phyloP scores from a whole-genome alignment of 2,797 vertebrate species.

The Enteromius viviparus region DNA sequence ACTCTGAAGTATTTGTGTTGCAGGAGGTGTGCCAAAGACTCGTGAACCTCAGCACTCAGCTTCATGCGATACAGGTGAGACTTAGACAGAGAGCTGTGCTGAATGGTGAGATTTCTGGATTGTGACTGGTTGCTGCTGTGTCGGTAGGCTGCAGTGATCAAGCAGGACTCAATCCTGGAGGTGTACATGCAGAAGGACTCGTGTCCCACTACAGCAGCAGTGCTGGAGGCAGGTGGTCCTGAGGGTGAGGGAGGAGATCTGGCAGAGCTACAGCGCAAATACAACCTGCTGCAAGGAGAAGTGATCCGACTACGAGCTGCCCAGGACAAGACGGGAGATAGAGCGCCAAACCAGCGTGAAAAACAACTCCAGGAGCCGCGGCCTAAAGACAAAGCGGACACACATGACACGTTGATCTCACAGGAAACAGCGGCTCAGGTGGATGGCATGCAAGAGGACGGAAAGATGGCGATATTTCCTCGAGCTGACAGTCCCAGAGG shows the following conservation, averaged over 20 bases:
- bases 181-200: conserved; percentile 65
- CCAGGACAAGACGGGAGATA: conserved; percentile 74
- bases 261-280: conserved; percentile 75
- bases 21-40: conserved; percentile 85
- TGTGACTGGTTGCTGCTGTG: neutral
- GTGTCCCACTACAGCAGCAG: neutral
- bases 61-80: conserved; percentile 86
- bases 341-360: conserved; percentile 69
- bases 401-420: neutral
- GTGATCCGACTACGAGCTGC: conserved; percentile 72
- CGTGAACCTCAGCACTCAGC: conserved; percentile 80
- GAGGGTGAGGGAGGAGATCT: conserved; percentile 70
- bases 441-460: conserved; percentile 71
- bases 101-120: neutral
- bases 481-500: conserved; percentile 78
- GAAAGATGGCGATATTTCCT: conserved; percentile 71
- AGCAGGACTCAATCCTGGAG: conserved; percentile 85
- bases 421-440: conserved; percentile 65
- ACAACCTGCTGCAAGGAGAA: conserved; percentile 83
- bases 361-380: conserved; percentile 48
- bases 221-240: conserved; percentile 59
- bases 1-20: conserved; percentile 32
- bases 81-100: neutral
- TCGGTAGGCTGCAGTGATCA: conserved; percentile 81
- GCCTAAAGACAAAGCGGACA: neutral